Conservation (phyloP, 2,797 vertebrate species). For the Sebastiscus albofasciatus region DNA sequence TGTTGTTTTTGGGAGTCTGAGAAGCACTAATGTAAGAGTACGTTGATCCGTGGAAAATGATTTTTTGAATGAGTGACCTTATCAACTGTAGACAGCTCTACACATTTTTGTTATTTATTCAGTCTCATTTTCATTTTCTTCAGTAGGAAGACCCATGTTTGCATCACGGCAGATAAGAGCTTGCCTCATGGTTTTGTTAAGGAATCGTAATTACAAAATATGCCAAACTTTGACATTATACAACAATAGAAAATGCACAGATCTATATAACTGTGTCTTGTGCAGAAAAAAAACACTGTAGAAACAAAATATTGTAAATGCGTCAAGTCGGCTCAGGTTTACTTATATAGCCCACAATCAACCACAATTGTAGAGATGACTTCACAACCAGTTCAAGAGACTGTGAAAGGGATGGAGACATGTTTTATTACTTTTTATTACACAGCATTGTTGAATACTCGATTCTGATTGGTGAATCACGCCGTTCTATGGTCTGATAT, state of each 20-base stretch:
- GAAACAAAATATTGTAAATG: not conserved
- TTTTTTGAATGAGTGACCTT: slow-evolving; percentile 29
- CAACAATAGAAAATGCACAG: not conserved
- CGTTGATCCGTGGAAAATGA: slow-evolving; percentile 2
- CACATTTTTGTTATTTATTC: slow-evolving; percentile 13
- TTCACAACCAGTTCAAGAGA: not conserved
- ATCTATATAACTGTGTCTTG: not conserved
- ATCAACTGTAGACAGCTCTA: slow-evolving; percentile 2
- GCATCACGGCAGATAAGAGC: not conserved
- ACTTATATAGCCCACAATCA: no score
- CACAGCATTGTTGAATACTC: no score
- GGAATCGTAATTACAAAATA: not conserved
- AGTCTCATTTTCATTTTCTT: not conserved
- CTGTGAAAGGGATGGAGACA: not conserved
- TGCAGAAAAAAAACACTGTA: not conserved
- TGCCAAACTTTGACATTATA: not conserved
- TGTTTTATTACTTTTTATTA: not conserved
- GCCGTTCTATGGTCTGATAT: no score
- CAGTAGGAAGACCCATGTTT: not conserved
- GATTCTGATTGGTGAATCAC: no score
- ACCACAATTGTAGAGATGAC: no score
- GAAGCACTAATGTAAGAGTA: slow-evolving; percentile 5
- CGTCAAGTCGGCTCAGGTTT: not conserved
- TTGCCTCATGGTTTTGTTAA: not conserved
- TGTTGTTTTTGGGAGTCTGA: not conserved